Evolutionary conservation across 2,797 vertebrate genomes (phyloP).

Genomic region (Bufotes viridis): DNA sequence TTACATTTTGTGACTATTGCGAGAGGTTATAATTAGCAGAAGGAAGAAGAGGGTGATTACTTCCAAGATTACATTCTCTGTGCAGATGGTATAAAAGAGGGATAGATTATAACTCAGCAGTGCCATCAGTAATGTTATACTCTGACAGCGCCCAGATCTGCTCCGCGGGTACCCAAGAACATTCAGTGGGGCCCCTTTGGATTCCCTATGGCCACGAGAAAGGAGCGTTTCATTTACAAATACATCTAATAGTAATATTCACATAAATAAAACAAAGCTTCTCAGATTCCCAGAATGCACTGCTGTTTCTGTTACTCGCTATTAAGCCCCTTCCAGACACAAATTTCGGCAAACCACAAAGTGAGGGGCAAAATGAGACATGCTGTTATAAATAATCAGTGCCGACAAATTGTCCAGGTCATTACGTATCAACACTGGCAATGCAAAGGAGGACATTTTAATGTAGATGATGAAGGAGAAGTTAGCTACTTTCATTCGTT

Average conservation of each 20-base stretch:
- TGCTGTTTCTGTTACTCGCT: no score
- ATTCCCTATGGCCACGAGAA: background rate
- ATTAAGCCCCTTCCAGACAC: no score
- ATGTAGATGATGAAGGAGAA: background rate
- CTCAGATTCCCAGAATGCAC: no score
- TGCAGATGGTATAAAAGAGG: slow-evolving; percentile 39
- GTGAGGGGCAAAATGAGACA: no score
- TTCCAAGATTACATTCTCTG: slow-evolving; percentile 21
- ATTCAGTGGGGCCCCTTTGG: background rate
- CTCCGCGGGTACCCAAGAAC: background rate
- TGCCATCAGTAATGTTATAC: background rate
- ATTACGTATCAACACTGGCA: background rate
- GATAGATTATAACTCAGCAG: background rate
- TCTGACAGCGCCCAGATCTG: background rate
- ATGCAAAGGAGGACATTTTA: background rate
- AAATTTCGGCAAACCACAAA: no score
- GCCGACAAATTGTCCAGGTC: no score
- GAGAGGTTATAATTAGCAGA: slow-evolving; percentile 49
- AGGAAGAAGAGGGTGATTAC: slow-evolving; percentile 53
- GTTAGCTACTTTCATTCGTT: background rate
- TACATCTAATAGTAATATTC: no score
- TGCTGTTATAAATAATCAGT: no score
- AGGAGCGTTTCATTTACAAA: no score
- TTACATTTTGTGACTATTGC: slow-evolving; percentile 31
- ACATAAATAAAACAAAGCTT: no score